Conservation (phyloP, 2,888 invertebrate species). For the Liopterus haemorrhoidalis region DNA sequence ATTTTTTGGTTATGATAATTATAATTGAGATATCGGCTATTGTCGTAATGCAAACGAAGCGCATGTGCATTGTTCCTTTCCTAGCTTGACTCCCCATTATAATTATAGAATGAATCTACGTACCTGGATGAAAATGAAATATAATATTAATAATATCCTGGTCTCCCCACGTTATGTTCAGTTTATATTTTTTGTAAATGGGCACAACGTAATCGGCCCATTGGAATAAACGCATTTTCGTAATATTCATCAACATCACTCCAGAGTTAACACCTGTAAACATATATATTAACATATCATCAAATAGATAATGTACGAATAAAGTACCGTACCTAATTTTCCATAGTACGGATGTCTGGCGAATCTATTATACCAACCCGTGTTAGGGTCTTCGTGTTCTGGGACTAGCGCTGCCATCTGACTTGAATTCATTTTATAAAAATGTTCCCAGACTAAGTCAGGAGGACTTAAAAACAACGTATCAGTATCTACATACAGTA, state of each 20-base stretch:
- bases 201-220: slow-evolving; percentile 82
- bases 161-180: slow-evolving; percentile 94
- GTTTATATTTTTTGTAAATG: slow-evolving; percentile 76
- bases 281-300: neutral
- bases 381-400: slow-evolving; percentile 87
- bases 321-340: slow-evolving; percentile 55
- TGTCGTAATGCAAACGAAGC: too few species aligned
- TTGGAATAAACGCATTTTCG: slow-evolving; percentile 77
- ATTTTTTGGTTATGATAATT: too few species aligned
- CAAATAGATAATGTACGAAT: too few species aligned
- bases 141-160: slow-evolving; percentile 92
- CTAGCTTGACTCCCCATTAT: too few species aligned
- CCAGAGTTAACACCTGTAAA: slow-evolving; percentile 85
- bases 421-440: slow-evolving; percentile 70
- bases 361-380: slow-evolving; percentile 94
- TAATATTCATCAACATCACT: slow-evolving; percentile 96
- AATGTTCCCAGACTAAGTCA: slow-evolving; percentile 77
- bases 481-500: slow-evolving; percentile 91
- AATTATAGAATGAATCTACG: slow-evolving; percentile 19
- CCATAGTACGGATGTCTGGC: slow-evolving; percentile 93
- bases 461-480: slow-evolving; percentile 79
- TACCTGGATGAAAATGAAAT: slow-evolving; percentile 75
- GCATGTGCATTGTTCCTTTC: too few species aligned
- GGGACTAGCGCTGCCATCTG: slow-evolving; percentile 84
- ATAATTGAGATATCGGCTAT: too few species aligned